Evolutionary conservation across 2,113 vertebrate species (phyloP).

Genomic region (Proteles cristata): DNA sequence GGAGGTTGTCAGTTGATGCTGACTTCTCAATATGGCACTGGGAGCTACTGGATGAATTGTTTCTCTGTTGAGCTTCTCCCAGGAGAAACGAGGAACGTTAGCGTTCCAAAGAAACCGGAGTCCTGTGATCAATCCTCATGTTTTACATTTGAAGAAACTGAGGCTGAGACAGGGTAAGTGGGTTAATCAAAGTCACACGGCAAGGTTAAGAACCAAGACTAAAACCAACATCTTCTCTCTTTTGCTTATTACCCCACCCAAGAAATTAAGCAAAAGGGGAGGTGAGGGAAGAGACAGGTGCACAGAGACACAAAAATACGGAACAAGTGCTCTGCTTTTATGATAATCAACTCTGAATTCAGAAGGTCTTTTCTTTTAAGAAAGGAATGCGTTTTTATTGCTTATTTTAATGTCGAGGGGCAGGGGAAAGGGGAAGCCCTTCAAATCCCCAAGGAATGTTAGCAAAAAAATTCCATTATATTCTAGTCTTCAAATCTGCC

Average conservation of each 20-base stretch:
- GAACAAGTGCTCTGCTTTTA: not conserved
- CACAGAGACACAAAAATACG: accelerated
- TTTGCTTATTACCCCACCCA: not conserved
- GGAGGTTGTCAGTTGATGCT: not conserved
- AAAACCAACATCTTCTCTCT: not conserved
- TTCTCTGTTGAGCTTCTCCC: not conserved
- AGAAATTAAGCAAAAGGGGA: not conserved
- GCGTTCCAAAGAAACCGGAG: not conserved
- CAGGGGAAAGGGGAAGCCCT: not conserved
- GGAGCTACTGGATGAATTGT: accelerated
- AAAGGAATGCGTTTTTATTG: slow-evolving; percentile 49
- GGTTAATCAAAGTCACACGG: not conserved
- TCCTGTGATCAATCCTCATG: not conserved
- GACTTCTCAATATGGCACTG: not conserved
- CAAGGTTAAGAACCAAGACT: not conserved
- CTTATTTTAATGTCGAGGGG: slow-evolving; percentile 66
- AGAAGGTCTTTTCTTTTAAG: not conserved
- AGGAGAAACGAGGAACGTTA: not conserved
- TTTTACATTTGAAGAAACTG: not conserved
- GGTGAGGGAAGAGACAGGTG: not conserved
- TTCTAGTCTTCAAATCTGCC: slow-evolving; percentile 68
- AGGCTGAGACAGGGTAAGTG: not conserved
- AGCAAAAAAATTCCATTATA: slow-evolving; percentile 69
- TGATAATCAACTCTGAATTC: not conserved
- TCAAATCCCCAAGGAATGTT: slow-evolving; percentile 73